Percentiles rank a stretch among this genome's conserved stretches.
phyloP scores from a whole-genome alignment of 2,797 vertebrate species.

The Coregonus sp. region DNA sequence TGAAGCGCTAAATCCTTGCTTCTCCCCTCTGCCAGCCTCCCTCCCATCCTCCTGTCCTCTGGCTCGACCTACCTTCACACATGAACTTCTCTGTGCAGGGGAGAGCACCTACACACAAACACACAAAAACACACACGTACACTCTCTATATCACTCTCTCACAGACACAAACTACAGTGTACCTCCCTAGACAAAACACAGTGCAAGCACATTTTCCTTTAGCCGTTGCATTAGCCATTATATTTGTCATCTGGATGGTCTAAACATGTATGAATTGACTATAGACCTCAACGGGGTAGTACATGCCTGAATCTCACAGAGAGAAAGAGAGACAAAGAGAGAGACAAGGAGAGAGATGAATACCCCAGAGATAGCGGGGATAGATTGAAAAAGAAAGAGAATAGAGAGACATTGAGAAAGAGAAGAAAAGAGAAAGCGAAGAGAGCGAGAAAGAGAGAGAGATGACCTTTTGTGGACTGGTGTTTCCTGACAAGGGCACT shows the following conservation, averaged over 20 bases:
- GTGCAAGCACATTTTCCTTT: not conserved
- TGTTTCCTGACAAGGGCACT: slow-evolving; percentile 70
- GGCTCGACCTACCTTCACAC: slow-evolving; percentile 70
- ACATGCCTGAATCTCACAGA: too few relatives aligned
- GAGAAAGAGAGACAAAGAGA: slow-evolving; percentile 27
- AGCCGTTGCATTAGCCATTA: too few relatives aligned
- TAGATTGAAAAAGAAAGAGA: not conserved
- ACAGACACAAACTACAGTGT: slow-evolving; percentile 12
- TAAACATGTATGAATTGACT: not conserved
- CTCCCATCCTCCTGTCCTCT: slow-evolving; percentile 38
- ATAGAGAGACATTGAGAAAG: slow-evolving; percentile 17
- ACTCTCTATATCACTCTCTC: slow-evolving; percentile 9
- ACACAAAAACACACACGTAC: slow-evolving; percentile 13
- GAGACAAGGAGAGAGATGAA: slow-evolving; percentile 28
- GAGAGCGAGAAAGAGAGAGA: slow-evolving; percentile 11
- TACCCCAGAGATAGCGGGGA: slow-evolving; percentile 29
- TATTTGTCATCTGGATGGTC: not conserved
- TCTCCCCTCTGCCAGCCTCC: slow-evolving; percentile 41
- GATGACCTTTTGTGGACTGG: slow-evolving; percentile 33
- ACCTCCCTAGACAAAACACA: not conserved
- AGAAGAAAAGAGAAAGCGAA: slow-evolving; percentile 17
- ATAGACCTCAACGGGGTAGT: slow-evolving; percentile 6
- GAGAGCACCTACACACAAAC: slow-evolving; percentile 33
- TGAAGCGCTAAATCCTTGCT: slow-evolving; percentile 49
- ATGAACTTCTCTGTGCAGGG: slow-evolving; percentile 50